Conservation (phyloP, 1,140 invertebrate species). For the Subanguina moxae region DNA sequence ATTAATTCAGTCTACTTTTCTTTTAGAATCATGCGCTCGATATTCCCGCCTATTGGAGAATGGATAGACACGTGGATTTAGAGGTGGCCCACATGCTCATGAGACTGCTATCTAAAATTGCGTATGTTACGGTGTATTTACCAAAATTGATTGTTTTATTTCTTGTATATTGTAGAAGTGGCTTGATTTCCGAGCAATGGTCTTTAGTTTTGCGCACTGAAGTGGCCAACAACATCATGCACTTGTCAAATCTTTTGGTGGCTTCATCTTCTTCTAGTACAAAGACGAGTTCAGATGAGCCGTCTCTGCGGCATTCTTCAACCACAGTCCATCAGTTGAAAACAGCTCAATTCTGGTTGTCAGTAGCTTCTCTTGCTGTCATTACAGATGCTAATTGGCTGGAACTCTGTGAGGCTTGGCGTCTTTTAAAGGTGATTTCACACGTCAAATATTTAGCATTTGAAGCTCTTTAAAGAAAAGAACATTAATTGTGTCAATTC, state of each 20-base stretch:
- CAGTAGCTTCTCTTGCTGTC: slow-evolving; percentile 84
- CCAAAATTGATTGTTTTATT: too few species aligned
- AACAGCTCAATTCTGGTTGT: slow-evolving; percentile 69
- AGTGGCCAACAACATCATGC: slow-evolving; percentile 6
- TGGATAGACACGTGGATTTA: slow-evolving; percentile 69
- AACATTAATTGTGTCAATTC: background rate
- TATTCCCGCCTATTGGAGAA: slow-evolving; percentile 66
- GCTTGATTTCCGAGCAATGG: background rate
- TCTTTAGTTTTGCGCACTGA: slow-evolving; percentile 4
- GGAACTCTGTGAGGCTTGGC: slow-evolving; percentile 58
- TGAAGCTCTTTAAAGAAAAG: background rate
- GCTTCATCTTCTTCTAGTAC: background rate
- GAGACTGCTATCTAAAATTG: slow-evolving; percentile 3
- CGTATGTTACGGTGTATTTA: too few species aligned
- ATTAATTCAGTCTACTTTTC: background rate
- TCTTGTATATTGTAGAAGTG: background rate
- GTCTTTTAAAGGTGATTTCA: background rate
- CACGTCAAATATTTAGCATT: background rate
- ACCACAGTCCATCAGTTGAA: background rate
- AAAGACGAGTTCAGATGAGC: background rate
- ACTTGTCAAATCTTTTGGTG: background rate
- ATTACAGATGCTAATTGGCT: slow-evolving; percentile 49
- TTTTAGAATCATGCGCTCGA: slow-evolving; percentile 22
- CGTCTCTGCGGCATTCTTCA: background rate
- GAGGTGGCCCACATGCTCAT: slow-evolving; percentile 33